Evolutionary conservation across 2,797 vertebrate genomes (phyloP).

Genomic region (Xerus rutilus): DNA sequence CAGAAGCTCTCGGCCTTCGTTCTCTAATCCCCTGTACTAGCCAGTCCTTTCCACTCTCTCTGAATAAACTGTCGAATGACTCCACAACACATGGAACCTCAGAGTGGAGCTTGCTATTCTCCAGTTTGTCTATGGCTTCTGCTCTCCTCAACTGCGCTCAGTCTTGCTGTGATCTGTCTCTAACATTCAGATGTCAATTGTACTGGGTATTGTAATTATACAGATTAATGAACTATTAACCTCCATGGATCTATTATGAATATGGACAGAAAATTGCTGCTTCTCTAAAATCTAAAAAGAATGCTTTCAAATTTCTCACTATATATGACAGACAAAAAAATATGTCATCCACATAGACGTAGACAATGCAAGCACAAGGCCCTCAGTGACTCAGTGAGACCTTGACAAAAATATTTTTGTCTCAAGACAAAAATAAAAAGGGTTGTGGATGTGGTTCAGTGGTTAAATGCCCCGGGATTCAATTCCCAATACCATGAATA

Average conservation of each 20-base stretch:
- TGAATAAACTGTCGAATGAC: not conserved
- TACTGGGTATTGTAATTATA: not conserved
- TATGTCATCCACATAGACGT: not conserved
- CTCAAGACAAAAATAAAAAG: no score
- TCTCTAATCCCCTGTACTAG: not conserved
- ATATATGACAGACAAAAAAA: not conserved
- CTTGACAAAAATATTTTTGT: no score
- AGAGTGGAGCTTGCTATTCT: not conserved
- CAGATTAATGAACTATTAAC: not conserved
- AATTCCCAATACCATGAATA: no score
- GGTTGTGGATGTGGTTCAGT: no score
- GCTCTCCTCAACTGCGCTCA: not conserved
- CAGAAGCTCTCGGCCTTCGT: not conserved
- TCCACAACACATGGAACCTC: not conserved
- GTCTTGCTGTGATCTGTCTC: not conserved
- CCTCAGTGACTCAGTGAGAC: no score
- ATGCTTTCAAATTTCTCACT: not conserved
- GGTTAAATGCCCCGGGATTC: no score
- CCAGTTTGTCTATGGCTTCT: not conserved
- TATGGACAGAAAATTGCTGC: not conserved
- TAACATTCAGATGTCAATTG: not conserved
- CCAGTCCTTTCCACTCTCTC: not conserved
- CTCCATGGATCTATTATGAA: not conserved
- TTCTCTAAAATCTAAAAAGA: conserved; percentile 6
- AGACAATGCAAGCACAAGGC: not conserved